phyloP scores from a whole-genome alignment of 2,113 vertebrate species.

The Platycercus adscitus region DNA sequence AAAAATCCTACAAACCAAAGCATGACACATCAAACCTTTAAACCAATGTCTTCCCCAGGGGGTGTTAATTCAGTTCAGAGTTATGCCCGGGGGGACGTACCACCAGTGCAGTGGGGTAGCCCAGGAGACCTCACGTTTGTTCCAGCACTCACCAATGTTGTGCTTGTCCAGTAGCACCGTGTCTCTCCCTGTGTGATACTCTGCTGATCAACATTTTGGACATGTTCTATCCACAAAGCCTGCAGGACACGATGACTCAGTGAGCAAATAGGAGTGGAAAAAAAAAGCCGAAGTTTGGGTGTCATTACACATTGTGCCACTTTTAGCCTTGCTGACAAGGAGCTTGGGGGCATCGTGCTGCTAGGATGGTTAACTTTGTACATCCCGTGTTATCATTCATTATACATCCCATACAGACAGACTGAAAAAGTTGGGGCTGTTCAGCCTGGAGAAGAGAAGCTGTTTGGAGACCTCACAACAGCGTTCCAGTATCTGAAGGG shows the following conservation, averaged over 20 bases:
- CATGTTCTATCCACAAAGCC: neutral
- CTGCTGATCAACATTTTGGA: neutral
- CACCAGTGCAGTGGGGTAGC: neutral
- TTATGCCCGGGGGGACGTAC: rapidly evolving
- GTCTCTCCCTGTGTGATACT: rapidly evolving
- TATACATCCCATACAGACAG: neutral
- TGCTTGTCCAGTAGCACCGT: rapidly evolving
- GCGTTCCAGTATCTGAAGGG: neutral
- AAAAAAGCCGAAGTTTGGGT: neutral
- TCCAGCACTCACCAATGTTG: rapidly evolving
- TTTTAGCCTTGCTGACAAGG: neutral
- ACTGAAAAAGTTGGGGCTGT: neutral
- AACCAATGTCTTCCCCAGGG: neutral
- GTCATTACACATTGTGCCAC: rapidly evolving
- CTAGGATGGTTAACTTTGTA: neutral
- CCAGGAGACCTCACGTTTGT: neutral
- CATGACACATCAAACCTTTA: neutral
- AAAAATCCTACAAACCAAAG: neutral
- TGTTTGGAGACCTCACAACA: neutral
- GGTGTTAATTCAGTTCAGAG: neutral
- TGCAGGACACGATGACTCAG: neutral
- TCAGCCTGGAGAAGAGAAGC: neutral
- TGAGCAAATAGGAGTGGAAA: neutral
- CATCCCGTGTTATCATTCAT: neutral
- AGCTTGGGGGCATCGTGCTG: neutral